Percentiles rank a stretch among this genome's conserved stretches.
Conservation (phyloP, 92 coral and sea anemone species). For the Isaurus tuberculatus region DNA sequence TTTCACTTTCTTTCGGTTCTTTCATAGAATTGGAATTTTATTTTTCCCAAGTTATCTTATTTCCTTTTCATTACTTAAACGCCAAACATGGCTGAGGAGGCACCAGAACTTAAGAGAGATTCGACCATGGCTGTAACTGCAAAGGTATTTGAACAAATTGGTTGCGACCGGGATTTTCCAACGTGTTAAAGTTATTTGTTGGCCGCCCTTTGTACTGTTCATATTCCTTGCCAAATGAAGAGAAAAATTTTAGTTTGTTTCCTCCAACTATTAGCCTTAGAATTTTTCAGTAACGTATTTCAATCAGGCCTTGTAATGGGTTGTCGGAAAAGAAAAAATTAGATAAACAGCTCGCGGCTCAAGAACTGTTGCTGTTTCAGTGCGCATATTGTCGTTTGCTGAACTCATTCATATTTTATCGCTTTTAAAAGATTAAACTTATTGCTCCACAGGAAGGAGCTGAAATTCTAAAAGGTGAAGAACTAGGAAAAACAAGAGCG, state of each 20-base stretch:
- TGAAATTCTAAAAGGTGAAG: conserved; percentile 89
- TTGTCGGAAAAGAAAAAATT: not conserved
- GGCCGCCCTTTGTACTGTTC: conserved; percentile 24
- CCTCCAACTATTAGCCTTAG: not conserved
- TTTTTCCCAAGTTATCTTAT: conserved; percentile 16
- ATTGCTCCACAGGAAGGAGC: conserved; percentile 81
- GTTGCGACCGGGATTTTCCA: not conserved
- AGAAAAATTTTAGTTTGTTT: not conserved
- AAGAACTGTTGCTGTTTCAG: conserved; percentile 33
- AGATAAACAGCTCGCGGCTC: not conserved
- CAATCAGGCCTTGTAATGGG: not conserved
- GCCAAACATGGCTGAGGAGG: conserved; percentile 86
- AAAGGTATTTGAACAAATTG: conserved; percentile 67
- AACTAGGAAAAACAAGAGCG: conserved; percentile 92
- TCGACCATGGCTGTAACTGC: conserved; percentile 92
- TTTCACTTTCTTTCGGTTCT: conserved; percentile 65
- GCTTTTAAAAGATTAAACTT: not conserved
- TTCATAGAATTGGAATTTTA: conserved; percentile 42
- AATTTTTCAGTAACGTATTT: not conserved
- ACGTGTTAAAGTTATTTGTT: not conserved
- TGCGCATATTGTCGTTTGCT: conserved; percentile 10
- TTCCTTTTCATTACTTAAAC: conserved; percentile 25
- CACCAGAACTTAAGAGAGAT: conserved; percentile 88
- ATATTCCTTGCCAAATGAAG: not conserved
- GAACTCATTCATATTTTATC: conserved; percentile 27